These are phyloP conservation scores for Spheniscus mendiculus DNA, from an alignment of 2,113 vertebrate species.

Conservation along the genomic window DNA sequence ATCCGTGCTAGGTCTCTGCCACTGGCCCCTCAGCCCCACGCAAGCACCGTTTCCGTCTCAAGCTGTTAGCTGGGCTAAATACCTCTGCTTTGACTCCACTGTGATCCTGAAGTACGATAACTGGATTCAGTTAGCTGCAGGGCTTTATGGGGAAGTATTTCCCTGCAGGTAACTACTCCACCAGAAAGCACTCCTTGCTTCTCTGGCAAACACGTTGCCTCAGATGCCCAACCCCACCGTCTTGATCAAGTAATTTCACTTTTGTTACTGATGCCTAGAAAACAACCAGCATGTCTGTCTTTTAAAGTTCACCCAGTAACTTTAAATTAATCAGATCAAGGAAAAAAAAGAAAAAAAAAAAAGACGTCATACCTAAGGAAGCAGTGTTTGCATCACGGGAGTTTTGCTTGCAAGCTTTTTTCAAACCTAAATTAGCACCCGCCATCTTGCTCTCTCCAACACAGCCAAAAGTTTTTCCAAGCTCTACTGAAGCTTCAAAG, in stretches of 20 bases:
- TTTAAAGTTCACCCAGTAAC: background rate
- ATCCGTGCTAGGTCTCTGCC: accelerated
- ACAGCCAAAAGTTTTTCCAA: background rate
- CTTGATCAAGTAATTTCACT: background rate
- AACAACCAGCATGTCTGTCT: background rate
- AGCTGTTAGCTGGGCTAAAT: background rate
- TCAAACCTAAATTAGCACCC: background rate
- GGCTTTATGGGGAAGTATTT: background rate
- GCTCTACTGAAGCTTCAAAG: background rate
- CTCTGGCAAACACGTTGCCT: accelerated
- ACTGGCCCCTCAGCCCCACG: background rate
- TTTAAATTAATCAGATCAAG: background rate
- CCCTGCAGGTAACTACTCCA: background rate
- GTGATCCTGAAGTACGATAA: accelerated
- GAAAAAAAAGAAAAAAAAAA: too few species aligned
- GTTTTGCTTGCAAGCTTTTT: background rate
- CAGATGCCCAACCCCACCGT: background rate
- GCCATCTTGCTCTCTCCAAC: background rate
- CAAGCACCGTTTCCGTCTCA: background rate
- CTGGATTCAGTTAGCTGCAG: background rate
- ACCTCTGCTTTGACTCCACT: background rate
- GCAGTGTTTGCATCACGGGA: background rate
- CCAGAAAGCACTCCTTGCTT: background rate
- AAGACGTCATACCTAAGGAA: background rate
- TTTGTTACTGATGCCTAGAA: background rate